These are phyloP conservation scores for Ctenoplectra terminalis DNA, from an alignment of 1,140 invertebrate species.

Conservation along the genomic window DNA sequence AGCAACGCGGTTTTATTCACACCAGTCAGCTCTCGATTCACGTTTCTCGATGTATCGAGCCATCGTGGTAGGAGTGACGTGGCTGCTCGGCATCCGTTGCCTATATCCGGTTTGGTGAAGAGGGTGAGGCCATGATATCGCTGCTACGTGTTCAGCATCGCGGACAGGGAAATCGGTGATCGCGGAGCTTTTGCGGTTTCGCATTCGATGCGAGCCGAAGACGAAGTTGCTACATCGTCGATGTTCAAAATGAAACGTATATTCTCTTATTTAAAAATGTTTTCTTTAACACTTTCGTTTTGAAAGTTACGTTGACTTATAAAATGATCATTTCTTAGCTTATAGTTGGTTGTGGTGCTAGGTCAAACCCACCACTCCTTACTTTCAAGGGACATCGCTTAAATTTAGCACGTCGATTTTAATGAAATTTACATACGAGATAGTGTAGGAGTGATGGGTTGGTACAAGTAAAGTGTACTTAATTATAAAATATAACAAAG, in stretches of 20 bases:
- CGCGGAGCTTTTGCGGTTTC: constrained; percentile 30
- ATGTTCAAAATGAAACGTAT: not conserved
- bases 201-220: not conserved
- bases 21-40: not conserved
- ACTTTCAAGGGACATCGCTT: no score
- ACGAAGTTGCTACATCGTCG: not conserved
- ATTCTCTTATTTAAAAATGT: no score
- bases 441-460: no score
- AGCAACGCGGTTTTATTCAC: not conserved
- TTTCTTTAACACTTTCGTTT: no score
- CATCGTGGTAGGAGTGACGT: not conserved
- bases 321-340: no score
- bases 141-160: constrained; percentile 54
- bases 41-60: constrained; percentile 7
- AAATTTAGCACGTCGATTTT: no score
- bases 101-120: constrained; percentile 11
- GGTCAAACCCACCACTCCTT: no score
- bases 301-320: no score
- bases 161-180: constrained; percentile 21
- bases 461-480: no score
- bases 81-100: constrained; percentile 3
- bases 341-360: no score
- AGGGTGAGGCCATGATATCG: constrained; percentile 46
- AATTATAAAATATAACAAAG: no score
- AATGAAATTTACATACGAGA: no score